Evolutionary conservation across 2,888 invertebrate genomes (phyloP), one percentile per base, ranked within the genome.

Genomic region (Sesia apiformis): DNA sequence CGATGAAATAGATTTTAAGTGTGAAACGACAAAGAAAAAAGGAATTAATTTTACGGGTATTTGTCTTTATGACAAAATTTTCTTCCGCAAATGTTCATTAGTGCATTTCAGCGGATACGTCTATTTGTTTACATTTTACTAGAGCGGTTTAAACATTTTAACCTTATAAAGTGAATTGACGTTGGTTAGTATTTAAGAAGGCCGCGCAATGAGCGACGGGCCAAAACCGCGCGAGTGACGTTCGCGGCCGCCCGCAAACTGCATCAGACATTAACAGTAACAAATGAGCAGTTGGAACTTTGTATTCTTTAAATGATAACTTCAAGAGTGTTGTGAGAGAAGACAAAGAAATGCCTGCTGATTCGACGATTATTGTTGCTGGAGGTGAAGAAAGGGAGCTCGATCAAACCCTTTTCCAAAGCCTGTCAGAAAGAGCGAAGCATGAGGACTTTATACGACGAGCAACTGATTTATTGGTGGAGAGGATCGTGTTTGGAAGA

Each of bases 401-500:
- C n/a, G 75, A 76, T 43, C 74, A 70, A 52, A 74, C 67, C 55
- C 68, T 73, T 62, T 92, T 89, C 72, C 91, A 92, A 69, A 93
- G 93, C 71, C 81, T 93, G 56, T 92, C 95, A 2, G 89, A 91
- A 43, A 87, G 90, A 64, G 82, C 90, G 23, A 86, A 90, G 49
- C 94, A 95, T 74, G 95, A 95, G 73, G 90, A 91, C 52, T 95
- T 96, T 71, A 86, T 96, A 49, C 88, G 93, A 53, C 90, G 92
- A 59, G 93, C 93, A 57, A 90, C 94, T 52, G 94, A 95, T 56
- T 79, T 95, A 58, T 83, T 96, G 61, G 85, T 96, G 49, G 92
- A 94, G 59, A 90, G 94, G 56, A 95, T 95, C 4, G 92, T 96
- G 6, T 95, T 96, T 67, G 91, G 93, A 67, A 94, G 94, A 53